phyloP scores from a whole-genome alignment of 2,888 invertebrate genomes.

The Lasioglossum villosulum region DNA sequence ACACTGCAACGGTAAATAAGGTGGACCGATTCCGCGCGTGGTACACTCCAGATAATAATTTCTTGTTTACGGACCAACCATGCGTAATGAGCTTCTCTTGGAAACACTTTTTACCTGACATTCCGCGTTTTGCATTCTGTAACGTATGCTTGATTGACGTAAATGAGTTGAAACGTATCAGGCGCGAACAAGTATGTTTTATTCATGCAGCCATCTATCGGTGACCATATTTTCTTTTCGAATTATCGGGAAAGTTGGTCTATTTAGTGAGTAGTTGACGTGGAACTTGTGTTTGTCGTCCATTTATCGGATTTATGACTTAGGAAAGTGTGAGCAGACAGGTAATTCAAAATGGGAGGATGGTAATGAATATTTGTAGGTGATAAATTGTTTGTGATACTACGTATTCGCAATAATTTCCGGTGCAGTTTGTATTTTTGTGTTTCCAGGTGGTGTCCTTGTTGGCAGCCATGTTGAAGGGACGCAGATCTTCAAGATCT shows the following conservation, averaged over 20 bases:
- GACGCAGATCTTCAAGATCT: too few relatives aligned
- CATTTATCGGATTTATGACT: not conserved
- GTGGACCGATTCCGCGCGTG: not conserved
- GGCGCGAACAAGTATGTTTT: not conserved
- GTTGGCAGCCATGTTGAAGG: too few relatives aligned
- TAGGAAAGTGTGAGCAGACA: not conserved
- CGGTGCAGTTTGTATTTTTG: not conserved
- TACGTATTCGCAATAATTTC: not conserved
- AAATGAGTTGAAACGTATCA: not conserved
- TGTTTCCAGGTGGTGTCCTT: not conserved
- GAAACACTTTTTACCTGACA: not conserved
- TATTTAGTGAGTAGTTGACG: not conserved
- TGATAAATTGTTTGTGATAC: not conserved
- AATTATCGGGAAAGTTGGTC: not conserved
- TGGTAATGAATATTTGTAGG: not conserved
- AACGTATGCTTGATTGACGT: not conserved
- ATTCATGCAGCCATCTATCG: not conserved
- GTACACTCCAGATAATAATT: not conserved
- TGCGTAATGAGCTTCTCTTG: not conserved
- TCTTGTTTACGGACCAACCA: not conserved
- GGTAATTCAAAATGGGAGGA: not conserved
- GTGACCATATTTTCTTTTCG: not conserved
- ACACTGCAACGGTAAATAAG: conserved; percentile 2
- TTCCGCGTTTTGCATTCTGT: not conserved
- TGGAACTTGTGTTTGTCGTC: not conserved